Conservation (phyloP, 2,113 vertebrate species). For the Zosterops borbonicus region DNA sequence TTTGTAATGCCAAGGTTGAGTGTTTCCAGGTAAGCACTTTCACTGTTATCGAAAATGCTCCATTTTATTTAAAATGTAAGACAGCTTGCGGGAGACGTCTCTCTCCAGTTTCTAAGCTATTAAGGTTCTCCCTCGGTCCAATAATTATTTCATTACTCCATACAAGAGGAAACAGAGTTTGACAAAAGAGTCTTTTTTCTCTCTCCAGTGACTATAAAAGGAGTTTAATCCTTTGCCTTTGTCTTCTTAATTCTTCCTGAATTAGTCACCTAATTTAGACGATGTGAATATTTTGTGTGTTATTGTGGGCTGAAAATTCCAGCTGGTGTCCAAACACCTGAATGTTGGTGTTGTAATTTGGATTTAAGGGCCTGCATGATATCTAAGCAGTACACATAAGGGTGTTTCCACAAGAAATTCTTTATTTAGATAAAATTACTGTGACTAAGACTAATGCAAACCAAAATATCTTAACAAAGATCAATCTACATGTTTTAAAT, state of each 20-base stretch:
- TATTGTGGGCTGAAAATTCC: not conserved
- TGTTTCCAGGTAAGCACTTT: not conserved
- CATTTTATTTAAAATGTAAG: not conserved
- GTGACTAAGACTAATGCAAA: not conserved
- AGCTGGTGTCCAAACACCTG: not conserved
- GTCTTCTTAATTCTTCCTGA: not conserved
- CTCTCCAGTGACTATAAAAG: not conserved
- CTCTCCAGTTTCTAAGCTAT: not conserved
- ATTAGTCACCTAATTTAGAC: not conserved
- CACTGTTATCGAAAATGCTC: not conserved
- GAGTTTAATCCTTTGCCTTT: constrained; percentile 4
- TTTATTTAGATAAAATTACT: constrained; percentile 14
- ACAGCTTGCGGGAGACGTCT: not conserved
- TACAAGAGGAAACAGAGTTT: constrained; percentile 9
- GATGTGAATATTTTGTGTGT: not conserved
- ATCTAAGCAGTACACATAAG: not conserved
- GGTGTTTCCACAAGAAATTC: not conserved
- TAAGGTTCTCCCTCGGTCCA: not conserved
- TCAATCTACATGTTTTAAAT: not conserved
- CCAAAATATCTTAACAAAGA: not conserved
- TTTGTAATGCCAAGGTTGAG: not conserved
- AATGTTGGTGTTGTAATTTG: not conserved
- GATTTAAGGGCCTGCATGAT: not conserved
- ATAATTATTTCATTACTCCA: constrained; percentile 26
- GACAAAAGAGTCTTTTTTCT: not conserved